Evolutionary conservation across 2,888 invertebrate species (phyloP).

Genomic region (Neoscelio sp.): DNA sequence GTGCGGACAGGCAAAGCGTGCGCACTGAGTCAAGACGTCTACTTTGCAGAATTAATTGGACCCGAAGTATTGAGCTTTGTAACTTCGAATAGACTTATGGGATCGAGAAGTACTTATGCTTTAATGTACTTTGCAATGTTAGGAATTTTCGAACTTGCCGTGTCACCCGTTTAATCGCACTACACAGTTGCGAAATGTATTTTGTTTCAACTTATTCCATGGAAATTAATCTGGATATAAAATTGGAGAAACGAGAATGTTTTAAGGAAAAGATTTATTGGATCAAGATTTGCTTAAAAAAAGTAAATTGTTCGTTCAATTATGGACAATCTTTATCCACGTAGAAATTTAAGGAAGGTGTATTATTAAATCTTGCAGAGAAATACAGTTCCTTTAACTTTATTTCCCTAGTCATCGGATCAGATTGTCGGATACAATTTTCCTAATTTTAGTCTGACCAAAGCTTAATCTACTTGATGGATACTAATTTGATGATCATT

Average conservation of each 20-base stretch:
- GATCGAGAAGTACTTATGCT: constrained; percentile 62
- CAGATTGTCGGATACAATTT: too few species aligned
- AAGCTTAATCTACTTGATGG: too few species aligned
- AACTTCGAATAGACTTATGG: constrained; percentile 62
- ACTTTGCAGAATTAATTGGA: constrained; percentile 68
- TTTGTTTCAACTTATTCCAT: constrained; percentile 29
- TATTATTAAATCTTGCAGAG: too few species aligned
- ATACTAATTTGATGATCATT: too few species aligned
- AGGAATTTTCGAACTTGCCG: constrained; percentile 54
- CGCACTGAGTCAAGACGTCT: constrained; percentile 41
- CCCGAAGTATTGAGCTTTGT: constrained; percentile 58
- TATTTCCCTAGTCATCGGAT: too few species aligned
- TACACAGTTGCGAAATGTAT: constrained; percentile 35
- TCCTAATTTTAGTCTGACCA: too few species aligned
- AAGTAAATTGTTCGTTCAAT: constrained; percentile 37
- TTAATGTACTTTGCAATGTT: constrained; percentile 65
- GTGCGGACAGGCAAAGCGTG: constrained; percentile 53
- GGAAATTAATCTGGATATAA: constrained; percentile 49
- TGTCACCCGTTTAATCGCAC: constrained; percentile 60
- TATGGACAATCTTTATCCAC: constrained; percentile 29
- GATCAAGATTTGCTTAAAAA: constrained; percentile 8
- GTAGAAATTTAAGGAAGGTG: too few species aligned
- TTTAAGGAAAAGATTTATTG: constrained; percentile 47
- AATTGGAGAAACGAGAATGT: constrained; percentile 36
- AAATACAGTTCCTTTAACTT: too few species aligned